Percentiles rank a stretch among this genome's conserved stretches.
phyloP scores from a whole-genome alignment of 2,797 vertebrate genomes.

The Podarcis lilfordi region DNA sequence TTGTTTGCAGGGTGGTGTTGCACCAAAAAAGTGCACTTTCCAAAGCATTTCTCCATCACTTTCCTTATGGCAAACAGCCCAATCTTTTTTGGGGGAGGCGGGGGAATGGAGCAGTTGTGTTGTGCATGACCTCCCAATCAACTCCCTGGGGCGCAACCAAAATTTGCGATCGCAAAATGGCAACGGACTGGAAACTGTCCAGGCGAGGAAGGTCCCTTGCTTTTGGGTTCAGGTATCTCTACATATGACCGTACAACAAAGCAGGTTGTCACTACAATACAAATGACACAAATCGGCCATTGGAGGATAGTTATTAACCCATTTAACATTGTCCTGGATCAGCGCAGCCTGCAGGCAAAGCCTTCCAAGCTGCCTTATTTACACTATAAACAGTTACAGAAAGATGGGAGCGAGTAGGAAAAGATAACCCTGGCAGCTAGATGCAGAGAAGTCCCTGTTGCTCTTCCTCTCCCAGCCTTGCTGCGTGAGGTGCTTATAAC shows the following conservation, averaged over 20 bases:
- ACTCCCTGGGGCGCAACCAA: no score
- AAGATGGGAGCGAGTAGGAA: not conserved
- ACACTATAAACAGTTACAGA: slow-evolving; percentile 69
- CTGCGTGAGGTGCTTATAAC: slow-evolving; percentile 76
- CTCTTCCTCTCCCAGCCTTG: slow-evolving; percentile 50
- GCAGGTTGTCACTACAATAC: slow-evolving; percentile 69
- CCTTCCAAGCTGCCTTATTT: slow-evolving; percentile 75
- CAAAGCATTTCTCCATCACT: no score
- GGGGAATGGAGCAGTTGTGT: no score
- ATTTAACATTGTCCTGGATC: slow-evolving; percentile 65
- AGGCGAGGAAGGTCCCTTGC: slow-evolving; percentile 52
- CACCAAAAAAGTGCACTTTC: no score
- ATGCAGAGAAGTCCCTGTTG: slow-evolving; percentile 49
- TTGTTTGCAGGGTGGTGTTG: no score
- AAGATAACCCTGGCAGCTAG: slow-evolving; percentile 47
- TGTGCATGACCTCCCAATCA: no score
- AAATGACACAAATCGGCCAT: slow-evolving; percentile 68
- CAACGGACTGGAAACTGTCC: slow-evolving; percentile 18
- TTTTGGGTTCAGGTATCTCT: slow-evolving; percentile 62
- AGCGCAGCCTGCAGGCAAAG: slow-evolving; percentile 63
- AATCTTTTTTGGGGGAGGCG: no score
- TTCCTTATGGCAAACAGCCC: no score
- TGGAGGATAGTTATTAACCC: slow-evolving; percentile 59
- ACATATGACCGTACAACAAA: slow-evolving; percentile 71
- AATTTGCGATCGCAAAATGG: no score